Conservation (phyloP, 2,797 vertebrate genomes). For the Neosalanx taihuensis region DNA sequence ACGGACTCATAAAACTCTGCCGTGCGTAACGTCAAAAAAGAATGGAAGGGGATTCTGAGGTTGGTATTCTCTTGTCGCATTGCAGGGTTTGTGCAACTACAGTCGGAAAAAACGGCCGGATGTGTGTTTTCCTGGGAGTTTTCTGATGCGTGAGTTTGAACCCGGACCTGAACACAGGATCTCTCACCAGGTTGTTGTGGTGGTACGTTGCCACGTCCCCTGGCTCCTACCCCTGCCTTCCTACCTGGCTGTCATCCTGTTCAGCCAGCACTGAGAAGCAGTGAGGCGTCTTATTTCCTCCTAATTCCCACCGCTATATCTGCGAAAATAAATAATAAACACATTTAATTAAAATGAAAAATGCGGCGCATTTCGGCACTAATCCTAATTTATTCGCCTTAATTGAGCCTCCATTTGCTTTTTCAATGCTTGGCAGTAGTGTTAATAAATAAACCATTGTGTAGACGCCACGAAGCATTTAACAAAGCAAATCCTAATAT, state of each 20-base stretch:
- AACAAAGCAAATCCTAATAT: constrained; percentile 63
- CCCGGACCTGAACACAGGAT: background rate
- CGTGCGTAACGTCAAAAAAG: constrained; percentile 63
- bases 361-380: constrained; percentile 63
- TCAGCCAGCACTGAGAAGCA: constrained; percentile 33
- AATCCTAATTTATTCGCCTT: constrained; percentile 76
- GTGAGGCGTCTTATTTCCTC: constrained; percentile 37
- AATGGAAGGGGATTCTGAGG: background rate
- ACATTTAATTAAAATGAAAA: constrained; percentile 76
- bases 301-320: constrained; percentile 29
- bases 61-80: constrained; percentile 60
- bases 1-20: constrained; percentile 63
- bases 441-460: constrained; percentile 74
- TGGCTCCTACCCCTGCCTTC: constrained; percentile 26
- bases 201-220: background rate
- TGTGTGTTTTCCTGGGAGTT: background rate
- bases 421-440: constrained; percentile 60
- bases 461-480: constrained; percentile 65
- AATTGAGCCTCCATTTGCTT: constrained; percentile 71
- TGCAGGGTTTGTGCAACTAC: constrained; percentile 52
- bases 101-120: background rate
- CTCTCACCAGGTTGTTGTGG: background rate
- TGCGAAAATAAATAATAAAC: constrained; percentile 75
- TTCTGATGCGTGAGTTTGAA: too few relatives aligned
- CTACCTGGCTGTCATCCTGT: constrained; percentile 24